phyloP scores from a whole-genome alignment of 2,113 vertebrate species.

The Silurus asotus region DNA sequence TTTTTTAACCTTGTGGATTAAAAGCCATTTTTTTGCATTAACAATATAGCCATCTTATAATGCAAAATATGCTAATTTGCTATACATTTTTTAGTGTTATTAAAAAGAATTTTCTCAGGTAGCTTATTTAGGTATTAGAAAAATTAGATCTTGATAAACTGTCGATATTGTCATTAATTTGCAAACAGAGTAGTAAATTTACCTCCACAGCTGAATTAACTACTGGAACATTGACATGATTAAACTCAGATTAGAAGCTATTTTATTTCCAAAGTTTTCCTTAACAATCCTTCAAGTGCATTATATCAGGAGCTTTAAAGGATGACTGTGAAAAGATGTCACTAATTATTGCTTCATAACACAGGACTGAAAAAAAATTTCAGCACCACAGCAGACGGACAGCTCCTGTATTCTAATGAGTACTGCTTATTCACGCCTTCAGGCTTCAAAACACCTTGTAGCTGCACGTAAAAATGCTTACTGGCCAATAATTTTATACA shows the following conservation, averaged over 20 bases:
- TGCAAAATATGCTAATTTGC: not conserved
- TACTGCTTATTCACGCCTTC: slow-evolving; percentile 14
- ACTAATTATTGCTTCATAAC: not conserved
- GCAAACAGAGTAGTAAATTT: not conserved
- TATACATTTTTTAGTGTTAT: too few relatives aligned
- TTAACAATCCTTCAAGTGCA: not conserved
- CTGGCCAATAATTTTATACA: not conserved
- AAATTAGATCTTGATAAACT: not conserved
- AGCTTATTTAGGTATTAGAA: not conserved
- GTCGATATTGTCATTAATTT: not conserved
- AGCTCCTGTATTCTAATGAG: slow-evolving; percentile 30
- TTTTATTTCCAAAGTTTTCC: not conserved
- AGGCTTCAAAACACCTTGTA: not conserved
- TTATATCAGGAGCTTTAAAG: not conserved
- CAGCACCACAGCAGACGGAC: slow-evolving; percentile 52
- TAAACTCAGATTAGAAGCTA: not conserved
- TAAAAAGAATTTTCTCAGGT: too few relatives aligned
- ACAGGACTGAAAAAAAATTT: slow-evolving; percentile 16
- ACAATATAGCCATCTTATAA: not conserved
- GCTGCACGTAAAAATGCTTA: not conserved
- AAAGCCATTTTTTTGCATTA: not conserved
- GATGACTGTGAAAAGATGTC: not conserved
- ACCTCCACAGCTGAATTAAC: not conserved
- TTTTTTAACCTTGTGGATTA: not conserved
- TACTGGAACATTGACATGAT: not conserved